Conservation (phyloP, 2,113 vertebrate species). For the Buteo buteo region DNA sequence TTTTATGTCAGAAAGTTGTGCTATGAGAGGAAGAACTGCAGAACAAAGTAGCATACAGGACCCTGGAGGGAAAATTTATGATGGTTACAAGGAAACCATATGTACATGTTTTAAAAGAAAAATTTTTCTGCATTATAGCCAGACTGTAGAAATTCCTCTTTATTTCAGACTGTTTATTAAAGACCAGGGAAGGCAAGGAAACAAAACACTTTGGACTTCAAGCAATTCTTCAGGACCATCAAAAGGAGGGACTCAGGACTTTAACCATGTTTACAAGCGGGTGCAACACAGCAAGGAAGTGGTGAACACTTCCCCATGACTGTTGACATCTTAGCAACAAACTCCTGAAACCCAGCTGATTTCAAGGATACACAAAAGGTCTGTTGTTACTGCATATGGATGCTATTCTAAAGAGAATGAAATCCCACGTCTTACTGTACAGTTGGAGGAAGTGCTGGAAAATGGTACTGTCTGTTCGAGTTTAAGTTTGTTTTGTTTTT, state of each 20-base stretch:
- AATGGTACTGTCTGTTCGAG: background rate
- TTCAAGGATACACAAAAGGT: background rate
- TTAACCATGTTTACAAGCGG: background rate
- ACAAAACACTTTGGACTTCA: background rate
- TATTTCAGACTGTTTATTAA: background rate
- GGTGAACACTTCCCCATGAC: background rate
- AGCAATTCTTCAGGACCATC: background rate
- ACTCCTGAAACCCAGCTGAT: background rate
- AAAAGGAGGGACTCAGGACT: background rate
- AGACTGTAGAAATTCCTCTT: background rate
- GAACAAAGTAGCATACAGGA: background rate
- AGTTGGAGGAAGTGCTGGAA: background rate
- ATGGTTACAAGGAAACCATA: background rate
- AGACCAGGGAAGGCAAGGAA: background rate
- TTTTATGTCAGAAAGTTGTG: background rate
- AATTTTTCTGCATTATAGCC: background rate
- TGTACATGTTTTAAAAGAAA: background rate
- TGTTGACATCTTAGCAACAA: background rate
- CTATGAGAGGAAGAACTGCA: background rate
- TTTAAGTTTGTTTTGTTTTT: background rate
- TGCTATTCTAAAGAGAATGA: background rate
- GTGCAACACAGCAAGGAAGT: background rate
- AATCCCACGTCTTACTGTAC: background rate
- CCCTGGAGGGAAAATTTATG: background rate
- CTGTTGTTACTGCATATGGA: background rate